Conservation (phyloP, 2,888 invertebrate genomes). For the Pinctada fucata region DNA sequence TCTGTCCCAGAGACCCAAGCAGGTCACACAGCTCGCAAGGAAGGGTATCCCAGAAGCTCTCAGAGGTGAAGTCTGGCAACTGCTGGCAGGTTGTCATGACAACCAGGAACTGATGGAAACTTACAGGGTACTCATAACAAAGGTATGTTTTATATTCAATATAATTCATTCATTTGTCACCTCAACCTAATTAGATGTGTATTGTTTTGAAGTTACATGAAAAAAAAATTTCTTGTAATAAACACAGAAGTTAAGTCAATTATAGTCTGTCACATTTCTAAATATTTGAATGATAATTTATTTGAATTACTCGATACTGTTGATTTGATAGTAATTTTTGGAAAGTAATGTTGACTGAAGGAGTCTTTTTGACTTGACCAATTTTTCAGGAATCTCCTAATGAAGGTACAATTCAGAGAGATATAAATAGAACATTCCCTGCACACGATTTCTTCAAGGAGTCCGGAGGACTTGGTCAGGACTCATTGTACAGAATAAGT, state of each 20-base stretch:
- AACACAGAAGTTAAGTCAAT: too few relatives aligned
- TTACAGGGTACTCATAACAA: slow-evolving; percentile 93
- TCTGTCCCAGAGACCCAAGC: slow-evolving; percentile 83
- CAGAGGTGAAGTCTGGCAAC: slow-evolving; percentile 98
- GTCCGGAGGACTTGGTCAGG: slow-evolving; percentile 95
- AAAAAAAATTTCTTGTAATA: too few relatives aligned
- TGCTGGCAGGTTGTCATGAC: slow-evolving; percentile 91
- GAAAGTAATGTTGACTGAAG: too few relatives aligned
- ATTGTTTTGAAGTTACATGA: too few relatives aligned
- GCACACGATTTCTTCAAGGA: slow-evolving; percentile 99
- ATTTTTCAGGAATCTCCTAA: slow-evolving; percentile 89
- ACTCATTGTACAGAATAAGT: slow-evolving; percentile 95
- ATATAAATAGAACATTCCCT: slow-evolving; percentile 98
- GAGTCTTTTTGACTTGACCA: too few relatives aligned
- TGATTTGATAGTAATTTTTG: too few relatives aligned
- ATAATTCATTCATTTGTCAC: background rate
- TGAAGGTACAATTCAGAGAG: slow-evolving; percentile 95
- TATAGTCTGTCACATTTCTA: too few relatives aligned
- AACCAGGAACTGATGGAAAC: slow-evolving; percentile 86
- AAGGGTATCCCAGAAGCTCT: slow-evolving; percentile 95
- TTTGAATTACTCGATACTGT: too few relatives aligned
- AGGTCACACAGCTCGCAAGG: slow-evolving; percentile 70
- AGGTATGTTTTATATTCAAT: slow-evolving; percentile 81
- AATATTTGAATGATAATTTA: too few relatives aligned
- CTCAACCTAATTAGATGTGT: too few relatives aligned